Conservation (phyloP, 2,888 invertebrate species). For the Margaritifera margaritifera region DNA sequence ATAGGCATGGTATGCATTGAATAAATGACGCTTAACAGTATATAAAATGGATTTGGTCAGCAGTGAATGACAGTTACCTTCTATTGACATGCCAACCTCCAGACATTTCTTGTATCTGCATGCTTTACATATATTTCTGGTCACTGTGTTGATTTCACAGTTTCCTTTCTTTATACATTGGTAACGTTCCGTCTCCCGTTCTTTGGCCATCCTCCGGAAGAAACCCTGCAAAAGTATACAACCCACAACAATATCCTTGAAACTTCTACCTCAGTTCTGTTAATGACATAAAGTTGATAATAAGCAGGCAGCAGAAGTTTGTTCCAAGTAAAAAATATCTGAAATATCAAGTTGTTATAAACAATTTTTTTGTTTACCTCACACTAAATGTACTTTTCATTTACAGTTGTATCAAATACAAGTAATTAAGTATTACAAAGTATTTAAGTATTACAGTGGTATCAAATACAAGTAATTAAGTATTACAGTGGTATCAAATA, state of each 20-base stretch:
- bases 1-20: no score
- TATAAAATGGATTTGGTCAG: background rate
- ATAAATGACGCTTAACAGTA: no score
- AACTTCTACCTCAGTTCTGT: background rate
- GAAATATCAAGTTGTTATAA: background rate
- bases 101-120: slow-evolving; percentile 70
- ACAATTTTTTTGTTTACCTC: no score
- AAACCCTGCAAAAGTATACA: slow-evolving; percentile 63
- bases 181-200: slow-evolving; percentile 63
- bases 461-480: no score
- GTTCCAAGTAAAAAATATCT: background rate
- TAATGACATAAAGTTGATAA: background rate
- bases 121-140: slow-evolving; percentile 70
- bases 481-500: no score
- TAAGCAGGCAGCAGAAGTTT: background rate
- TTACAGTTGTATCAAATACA: no score
- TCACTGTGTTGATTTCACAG: slow-evolving; percentile 67
- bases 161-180: slow-evolving; percentile 60
- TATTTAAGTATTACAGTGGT: no score
- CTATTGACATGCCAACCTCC: slow-evolving; percentile 70
- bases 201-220: slow-evolving; percentile 70
- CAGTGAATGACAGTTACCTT: slow-evolving; percentile 52
- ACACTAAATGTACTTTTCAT: no score
- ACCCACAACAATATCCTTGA: background rate
- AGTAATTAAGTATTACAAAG: no score